Evolutionary conservation across 2,888 invertebrate genomes (phyloP), one percentile per base, ranked within the genome.

Genomic region (Oegoconia quadripuncta): DNA sequence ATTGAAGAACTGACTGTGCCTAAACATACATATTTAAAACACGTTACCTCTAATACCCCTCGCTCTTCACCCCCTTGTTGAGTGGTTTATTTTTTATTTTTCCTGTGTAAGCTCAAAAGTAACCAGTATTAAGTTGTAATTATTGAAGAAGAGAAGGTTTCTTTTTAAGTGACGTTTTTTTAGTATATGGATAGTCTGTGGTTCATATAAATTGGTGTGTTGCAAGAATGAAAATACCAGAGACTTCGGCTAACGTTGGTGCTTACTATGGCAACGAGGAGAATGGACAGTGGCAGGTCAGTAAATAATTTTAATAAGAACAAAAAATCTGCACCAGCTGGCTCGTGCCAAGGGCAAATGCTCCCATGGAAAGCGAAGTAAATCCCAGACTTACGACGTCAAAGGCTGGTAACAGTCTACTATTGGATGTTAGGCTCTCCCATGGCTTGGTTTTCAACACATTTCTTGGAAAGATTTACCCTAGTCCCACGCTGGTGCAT

Each of bases 251-350:
- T 1, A 84, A 80, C 23, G 71, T 82, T 55, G 84, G 83, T 22
- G 80, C 82, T 52, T 87, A 87, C 37, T 86, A 86, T 52, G 83
- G 80, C 54, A 84, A 77, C 14, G 83, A 86, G 20, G 83, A 82
- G 13, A 83, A 76, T 47, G 80, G 80, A 40, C 86, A 86, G 70
- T 87, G 86, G 86, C 86, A 87, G 76, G 86, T 86, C 20, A 35
- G 62, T 55, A 7, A n/a, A n/a, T 26, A 7, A n/a, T n/a, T 17
- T 40, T 20, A 15, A 26, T 22, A 20, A 7, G 30, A 31, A n/a
- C 15, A 3, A 4, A 16, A 2, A 9, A 23, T 7, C 20, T n/a
- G n/a, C n/a, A n/a, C n/a, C n/a, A n/a, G n/a, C n/a, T n/a, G n/a
- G n/a, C n/a, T n/a, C n/a, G n/a, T n/a, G n/a, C n/a, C n/a, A n/a